A percentile compares a stretch with the other conserved stretches of the same genome.
phyloP scores from a whole-genome alignment of 2,888 invertebrate genomes.

The Tenthredo notha region DNA sequence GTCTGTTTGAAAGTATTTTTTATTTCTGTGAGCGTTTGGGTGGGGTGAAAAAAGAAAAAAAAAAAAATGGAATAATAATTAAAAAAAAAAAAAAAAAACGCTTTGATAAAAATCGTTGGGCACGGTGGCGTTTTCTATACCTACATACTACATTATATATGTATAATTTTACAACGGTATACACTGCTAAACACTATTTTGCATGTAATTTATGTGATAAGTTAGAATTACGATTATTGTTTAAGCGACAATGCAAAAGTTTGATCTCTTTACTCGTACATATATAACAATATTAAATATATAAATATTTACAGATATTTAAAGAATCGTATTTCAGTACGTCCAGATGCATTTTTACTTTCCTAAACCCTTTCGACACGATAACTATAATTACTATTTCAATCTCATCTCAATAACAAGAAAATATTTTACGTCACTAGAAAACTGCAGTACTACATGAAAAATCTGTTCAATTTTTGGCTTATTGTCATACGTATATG shows the following conservation, averaged over 20 bases:
- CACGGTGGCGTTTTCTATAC: constrained; percentile 39
- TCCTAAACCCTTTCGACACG: not conserved
- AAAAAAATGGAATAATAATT: no score
- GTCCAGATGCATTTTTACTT: constrained; percentile 42
- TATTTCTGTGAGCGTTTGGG: not conserved
- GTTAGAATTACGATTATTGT: constrained; percentile 60
- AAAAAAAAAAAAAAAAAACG: constrained; percentile 43
- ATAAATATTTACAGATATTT: constrained; percentile 55
- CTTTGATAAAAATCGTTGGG: constrained; percentile 35
- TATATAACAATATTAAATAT: constrained; percentile 60
- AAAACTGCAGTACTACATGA: not conserved
- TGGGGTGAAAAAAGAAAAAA: constrained; percentile 26
- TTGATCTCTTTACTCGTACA: constrained; percentile 74
- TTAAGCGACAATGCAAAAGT: constrained; percentile 70
- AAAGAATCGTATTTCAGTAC: constrained; percentile 39
- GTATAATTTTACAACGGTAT: constrained; percentile 38
- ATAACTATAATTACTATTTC: not conserved
- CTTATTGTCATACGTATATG: not conserved
- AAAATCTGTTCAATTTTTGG: constrained; percentile 16
- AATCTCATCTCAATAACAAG: not conserved
- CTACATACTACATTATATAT: not conserved
- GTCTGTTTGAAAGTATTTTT: constrained; percentile 21
- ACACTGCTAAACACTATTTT: constrained; percentile 35
- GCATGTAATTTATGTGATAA: constrained; percentile 49
- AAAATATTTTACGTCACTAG: not conserved